Evolutionary conservation across 2,888 invertebrate genomes (phyloP), one percentile per base, ranked within the genome.

Genomic region (Erebia epiphron): DNA sequence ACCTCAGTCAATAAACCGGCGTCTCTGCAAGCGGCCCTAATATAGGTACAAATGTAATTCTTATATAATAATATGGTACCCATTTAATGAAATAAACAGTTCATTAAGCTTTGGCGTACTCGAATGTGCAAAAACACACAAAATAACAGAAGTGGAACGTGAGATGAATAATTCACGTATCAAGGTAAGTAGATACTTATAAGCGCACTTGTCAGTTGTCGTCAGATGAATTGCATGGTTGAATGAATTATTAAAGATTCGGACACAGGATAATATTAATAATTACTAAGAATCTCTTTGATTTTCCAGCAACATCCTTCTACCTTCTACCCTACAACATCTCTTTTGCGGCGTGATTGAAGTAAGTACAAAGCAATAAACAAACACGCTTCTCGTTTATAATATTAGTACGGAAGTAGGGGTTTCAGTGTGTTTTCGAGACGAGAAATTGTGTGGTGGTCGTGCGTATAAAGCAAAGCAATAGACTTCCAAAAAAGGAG

Each of bases 121-220:
- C 9, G 46, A 5, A 61, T 65, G 35, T 46, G 56, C 43, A 66
- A 66, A 66, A 66, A 43, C 56, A 18, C 21, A 35, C 5, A 35
- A 7, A 35, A 35, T 35, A 35, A 35, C 18, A 43, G 50, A 66
- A 66, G 65, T 66, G 43, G 65, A 43, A 66, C 65, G 43, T 54
- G 21, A 57, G 41, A 66, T 57, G 56, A 66, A 66, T 66, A 66
- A 66, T 66, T 66, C 65, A 66, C 43, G 14, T 18, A 35, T 35
- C 35, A 35, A 35, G 35, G 35, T 7, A 56, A 49, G 7, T 16
- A 11, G 11, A 43, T 65, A 54, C 41, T 21, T 21, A 1, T 26
- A 21, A 14, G 9, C 46, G 65, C 65, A 56, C 16, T 66, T 66
- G 65, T 56, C 43, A 56, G n/a, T 66, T 66, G 65, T 56, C 43